Evolutionary conservation across 1,140 invertebrate genomes (phyloP).

Genomic region (Drosophila tani): DNA sequence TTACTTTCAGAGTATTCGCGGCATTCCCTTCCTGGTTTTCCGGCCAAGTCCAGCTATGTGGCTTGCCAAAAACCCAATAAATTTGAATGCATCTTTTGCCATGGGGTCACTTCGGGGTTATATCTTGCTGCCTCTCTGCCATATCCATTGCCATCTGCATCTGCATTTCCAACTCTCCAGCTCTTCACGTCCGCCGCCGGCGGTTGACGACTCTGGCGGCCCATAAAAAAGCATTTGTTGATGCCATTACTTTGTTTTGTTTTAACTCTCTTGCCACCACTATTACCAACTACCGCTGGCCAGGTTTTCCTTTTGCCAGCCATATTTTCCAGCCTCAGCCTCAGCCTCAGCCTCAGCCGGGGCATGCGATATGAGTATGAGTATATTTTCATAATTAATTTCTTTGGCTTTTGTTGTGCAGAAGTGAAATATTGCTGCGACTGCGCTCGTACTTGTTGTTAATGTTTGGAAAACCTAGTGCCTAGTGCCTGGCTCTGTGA

Average conservation of each 20-base stretch:
- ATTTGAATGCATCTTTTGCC: constrained; percentile 34
- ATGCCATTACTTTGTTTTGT: constrained; percentile 38
- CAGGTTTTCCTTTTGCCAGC: constrained; percentile 8
- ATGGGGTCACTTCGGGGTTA: constrained; percentile 46
- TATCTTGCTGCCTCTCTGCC: constrained; percentile 1
- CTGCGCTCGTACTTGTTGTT: constrained; percentile 1
- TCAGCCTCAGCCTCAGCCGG: not conserved
- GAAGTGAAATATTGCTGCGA: constrained; percentile 54
- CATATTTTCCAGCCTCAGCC: constrained; percentile 12
- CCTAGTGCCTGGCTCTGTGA: constrained; percentile 42
- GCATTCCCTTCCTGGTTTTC: not conserved
- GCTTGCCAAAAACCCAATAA: constrained; percentile 40
- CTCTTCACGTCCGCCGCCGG: constrained; percentile 23
- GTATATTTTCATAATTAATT: constrained; percentile 66
- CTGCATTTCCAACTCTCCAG: constrained; percentile 13
- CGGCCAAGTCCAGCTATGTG: not conserved
- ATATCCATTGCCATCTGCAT: constrained; percentile 12
- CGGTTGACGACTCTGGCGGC: constrained; percentile 39
- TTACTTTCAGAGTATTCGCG: too few species aligned
- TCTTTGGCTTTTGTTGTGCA: constrained; percentile 52
- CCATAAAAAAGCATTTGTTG: constrained; percentile 39
- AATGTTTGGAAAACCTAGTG: constrained; percentile 57
- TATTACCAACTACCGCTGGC: not conserved
- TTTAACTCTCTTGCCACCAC: constrained; percentile 1
- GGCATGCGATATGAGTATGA: constrained; percentile 56